Percentiles rank a stretch among this genome's conserved stretches.
phyloP scores from a whole-genome alignment of 2,797 vertebrate species.

The Schizopygopsis pylzovi region DNA sequence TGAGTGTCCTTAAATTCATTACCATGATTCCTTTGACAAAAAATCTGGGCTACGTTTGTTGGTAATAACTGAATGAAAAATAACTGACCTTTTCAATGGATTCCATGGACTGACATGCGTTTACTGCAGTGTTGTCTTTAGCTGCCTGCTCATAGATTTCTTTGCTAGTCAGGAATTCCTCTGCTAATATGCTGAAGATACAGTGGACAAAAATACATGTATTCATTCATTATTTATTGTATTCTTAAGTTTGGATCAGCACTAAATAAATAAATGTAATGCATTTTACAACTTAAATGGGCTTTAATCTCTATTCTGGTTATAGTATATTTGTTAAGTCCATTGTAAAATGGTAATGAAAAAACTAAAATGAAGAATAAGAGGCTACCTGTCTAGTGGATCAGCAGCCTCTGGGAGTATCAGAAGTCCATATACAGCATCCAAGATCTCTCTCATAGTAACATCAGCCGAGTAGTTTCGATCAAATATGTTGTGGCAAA shows the following conservation, averaged over 20 bases:
- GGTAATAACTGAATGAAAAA: not conserved
- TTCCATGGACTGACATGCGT: not conserved
- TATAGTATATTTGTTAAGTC: not conserved
- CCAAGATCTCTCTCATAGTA: conserved; percentile 72
- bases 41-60: not conserved
- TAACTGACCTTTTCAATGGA: not conserved
- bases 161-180: conserved; percentile 23
- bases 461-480: conserved; percentile 71
- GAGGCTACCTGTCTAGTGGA: conserved; percentile 72
- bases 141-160: not conserved
- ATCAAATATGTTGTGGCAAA: conserved; percentile 76
- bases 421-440: conserved; percentile 74
- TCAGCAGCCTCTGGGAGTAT: conserved; percentile 73
- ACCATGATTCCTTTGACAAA: no score
- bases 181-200: not conserved
- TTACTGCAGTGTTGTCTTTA: not conserved
- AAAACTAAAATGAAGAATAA: not conserved
- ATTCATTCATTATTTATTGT: not conserved
- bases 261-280: not conserved
- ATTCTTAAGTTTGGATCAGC: not conserved
- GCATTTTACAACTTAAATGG: not conserved
- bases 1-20: no score
- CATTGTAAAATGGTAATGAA: not conserved
- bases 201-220: not conserved
- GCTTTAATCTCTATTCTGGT: no score